phyloP scores from a whole-genome alignment of 2,113 vertebrate genomes.

The Notarius quadriscutis region DNA sequence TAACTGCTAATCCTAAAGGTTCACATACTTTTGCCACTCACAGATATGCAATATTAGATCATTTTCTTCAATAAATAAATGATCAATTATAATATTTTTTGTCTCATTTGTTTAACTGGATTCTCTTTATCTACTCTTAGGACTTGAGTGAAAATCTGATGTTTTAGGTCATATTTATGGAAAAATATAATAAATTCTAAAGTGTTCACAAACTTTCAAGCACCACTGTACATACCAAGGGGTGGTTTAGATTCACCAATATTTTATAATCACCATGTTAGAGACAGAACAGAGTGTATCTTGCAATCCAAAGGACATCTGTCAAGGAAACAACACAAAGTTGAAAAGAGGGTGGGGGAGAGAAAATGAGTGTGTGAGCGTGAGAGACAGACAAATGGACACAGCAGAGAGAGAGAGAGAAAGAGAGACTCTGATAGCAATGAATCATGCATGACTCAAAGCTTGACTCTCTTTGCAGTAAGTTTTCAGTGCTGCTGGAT shows the following conservation, averaged over 20 bases:
- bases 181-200: too few relatives aligned
- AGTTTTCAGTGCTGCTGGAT: not conserved
- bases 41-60: too few relatives aligned
- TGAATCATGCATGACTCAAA: slow-evolving; percentile 4
- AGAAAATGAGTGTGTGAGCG: too few relatives aligned
- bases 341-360: not conserved
- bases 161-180: too few relatives aligned
- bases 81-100: too few relatives aligned
- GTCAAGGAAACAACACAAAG: not conserved
- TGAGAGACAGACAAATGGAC: not conserved
- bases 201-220: too few relatives aligned
- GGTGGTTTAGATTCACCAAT: not conserved
- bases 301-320: slow-evolving; percentile 4
- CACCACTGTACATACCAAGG: not conserved
- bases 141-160: too few relatives aligned
- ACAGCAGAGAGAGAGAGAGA: not conserved
- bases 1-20: too few relatives aligned
- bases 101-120: too few relatives aligned
- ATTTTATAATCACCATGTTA: not conserved
- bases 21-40: too few relatives aligned
- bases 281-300: not conserved
- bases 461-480: not conserved
- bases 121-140: too few relatives aligned
- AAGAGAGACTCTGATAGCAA: not conserved
- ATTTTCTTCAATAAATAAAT: too few relatives aligned